These are phyloP conservation scores for Triplophysa dalaica DNA, from an alignment of 2,113 vertebrate genomes.

Conservation along the genomic window DNA sequence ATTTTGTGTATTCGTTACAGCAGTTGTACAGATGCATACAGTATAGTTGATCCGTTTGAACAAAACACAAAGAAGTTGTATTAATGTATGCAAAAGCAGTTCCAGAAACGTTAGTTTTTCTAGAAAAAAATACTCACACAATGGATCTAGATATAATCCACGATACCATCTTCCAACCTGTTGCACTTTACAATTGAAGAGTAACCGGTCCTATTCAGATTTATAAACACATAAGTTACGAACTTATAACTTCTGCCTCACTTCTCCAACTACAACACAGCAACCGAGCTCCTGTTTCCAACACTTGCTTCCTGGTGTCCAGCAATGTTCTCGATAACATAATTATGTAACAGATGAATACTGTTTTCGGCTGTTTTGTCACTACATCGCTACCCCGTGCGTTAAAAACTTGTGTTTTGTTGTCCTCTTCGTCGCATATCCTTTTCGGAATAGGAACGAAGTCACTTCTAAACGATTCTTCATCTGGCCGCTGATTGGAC, in stretches of 20 bases:
- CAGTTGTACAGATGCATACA: background rate
- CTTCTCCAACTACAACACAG: constrained; percentile 5
- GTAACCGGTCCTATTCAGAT: background rate
- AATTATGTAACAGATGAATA: background rate
- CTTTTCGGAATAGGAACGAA: constrained; percentile 1
- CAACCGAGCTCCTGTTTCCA: background rate
- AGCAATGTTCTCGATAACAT: constrained; percentile 7
- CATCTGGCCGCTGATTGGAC: constrained; percentile 17
- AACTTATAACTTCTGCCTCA: background rate
- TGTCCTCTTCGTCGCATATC: constrained; percentile 2
- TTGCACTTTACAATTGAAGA: constrained; percentile 1
- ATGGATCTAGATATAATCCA: constrained; percentile 54
- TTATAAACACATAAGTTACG: background rate
- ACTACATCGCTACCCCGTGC: background rate
- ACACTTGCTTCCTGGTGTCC: background rate
- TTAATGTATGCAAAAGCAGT: background rate
- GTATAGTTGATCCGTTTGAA: background rate
- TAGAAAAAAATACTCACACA: constrained; percentile 48
- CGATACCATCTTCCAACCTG: constrained; percentile 52
- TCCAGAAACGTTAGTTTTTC: background rate
- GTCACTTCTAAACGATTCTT: background rate
- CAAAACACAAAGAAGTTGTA: background rate
- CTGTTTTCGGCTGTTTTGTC: background rate
- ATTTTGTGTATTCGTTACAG: too few species aligned
- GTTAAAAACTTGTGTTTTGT: constrained; percentile 1